These are phyloP conservation scores for Myocastor coypus DNA, from an alignment of 2,113 vertebrate species.

Conservation along the genomic window DNA sequence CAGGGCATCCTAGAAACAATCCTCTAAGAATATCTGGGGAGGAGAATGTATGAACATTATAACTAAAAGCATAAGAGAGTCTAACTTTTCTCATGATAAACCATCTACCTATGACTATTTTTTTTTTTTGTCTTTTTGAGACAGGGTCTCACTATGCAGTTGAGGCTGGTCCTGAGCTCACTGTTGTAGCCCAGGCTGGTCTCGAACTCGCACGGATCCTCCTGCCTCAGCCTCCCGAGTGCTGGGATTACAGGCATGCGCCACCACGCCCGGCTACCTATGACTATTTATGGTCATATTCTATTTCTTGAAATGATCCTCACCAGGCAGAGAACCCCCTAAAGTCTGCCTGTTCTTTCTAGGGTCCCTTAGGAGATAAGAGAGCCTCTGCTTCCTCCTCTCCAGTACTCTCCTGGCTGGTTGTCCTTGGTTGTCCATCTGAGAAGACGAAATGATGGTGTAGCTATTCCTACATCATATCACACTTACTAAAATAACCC, in stretches of 20 bases:
- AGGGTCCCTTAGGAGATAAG: background rate
- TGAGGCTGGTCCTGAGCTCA: no score
- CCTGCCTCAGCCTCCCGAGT: no score
- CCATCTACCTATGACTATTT: background rate
- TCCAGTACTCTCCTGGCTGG: background rate
- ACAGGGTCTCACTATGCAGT: no score
- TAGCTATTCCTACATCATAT: background rate
- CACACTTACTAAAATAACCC: conserved; percentile 9
- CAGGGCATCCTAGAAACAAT: background rate
- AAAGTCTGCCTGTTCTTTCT: background rate
- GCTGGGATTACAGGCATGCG: no score
- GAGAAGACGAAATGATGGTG: background rate
- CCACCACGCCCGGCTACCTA: no score
- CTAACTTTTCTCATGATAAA: background rate
- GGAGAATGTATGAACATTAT: background rate
- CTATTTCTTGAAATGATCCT: background rate
- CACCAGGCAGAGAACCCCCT: background rate
- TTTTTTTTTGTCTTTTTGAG: no score
- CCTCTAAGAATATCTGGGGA: background rate
- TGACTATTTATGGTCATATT: background rate
- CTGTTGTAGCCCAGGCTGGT: no score
- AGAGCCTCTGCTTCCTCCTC: background rate
- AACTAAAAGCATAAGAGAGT: background rate
- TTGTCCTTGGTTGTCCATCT: background rate
- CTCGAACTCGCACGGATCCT: no score